A percentile compares a stretch with the other conserved stretches of the same genome.
Evolutionary conservation across 2,888 invertebrate genomes (phyloP).

Genomic region (Iphiclides podalirius): DNA sequence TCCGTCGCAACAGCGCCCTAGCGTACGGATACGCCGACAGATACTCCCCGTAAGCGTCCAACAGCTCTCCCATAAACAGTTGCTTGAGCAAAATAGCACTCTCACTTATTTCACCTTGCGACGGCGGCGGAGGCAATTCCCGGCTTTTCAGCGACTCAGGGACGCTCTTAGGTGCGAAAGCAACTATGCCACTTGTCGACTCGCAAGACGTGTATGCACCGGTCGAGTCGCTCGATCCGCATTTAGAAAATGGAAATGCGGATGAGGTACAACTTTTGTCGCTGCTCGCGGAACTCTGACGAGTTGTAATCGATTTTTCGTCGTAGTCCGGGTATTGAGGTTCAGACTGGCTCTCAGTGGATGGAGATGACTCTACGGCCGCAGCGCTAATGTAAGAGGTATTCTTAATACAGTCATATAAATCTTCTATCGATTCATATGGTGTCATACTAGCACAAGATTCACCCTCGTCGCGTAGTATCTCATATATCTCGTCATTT

Average conservation of each 20-base stretch:
- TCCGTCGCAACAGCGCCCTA: constrained; percentile 81
- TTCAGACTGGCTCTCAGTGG: constrained; percentile 66
- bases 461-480: constrained; percentile 57
- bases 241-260: constrained; percentile 75
- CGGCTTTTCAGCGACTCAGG: constrained; percentile 60
- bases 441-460: constrained; percentile 73
- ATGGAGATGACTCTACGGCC: constrained; percentile 65
- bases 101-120: constrained; percentile 53
- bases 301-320: constrained; percentile 62
- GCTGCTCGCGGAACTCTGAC: constrained; percentile 70
- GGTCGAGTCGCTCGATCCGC: constrained; percentile 70
- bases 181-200: constrained; percentile 69
- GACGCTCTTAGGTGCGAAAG: constrained; percentile 58
- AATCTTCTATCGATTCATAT: constrained; percentile 74
- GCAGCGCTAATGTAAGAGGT: constrained; percentile 61
- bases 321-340: constrained; percentile 68
- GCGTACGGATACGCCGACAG: constrained; percentile 81
- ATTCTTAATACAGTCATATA: constrained; percentile 75
- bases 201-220: constrained; percentile 71
- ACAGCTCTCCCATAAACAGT: constrained; percentile 82
- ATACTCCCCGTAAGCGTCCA: constrained; percentile 84
- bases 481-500: constrained; percentile 71
- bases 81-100: constrained; percentile 74
- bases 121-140: constrained; percentile 62
- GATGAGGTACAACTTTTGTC: constrained; percentile 73